A percentile compares a stretch with the other conserved stretches of the same genome.
Conservation (phyloP, 2,113 vertebrate species). For the Baryphthengus martii region DNA sequence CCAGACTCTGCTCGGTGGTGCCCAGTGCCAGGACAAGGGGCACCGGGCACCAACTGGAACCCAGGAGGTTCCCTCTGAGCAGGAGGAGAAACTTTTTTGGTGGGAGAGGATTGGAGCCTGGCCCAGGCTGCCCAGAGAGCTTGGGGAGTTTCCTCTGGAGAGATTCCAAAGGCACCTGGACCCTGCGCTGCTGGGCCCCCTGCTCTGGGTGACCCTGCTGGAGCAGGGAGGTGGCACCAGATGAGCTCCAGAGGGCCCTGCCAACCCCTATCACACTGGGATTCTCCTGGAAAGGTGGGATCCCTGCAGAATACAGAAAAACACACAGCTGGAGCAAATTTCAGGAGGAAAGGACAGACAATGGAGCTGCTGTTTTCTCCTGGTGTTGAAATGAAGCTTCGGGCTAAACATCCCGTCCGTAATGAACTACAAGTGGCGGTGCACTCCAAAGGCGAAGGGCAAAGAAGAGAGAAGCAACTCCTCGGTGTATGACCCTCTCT, state of each 20-base stretch:
- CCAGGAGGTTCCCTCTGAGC: no score
- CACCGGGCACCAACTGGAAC: not conserved
- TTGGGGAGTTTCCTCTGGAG: not conserved
- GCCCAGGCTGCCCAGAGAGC: not conserved
- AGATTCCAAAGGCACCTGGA: no score
- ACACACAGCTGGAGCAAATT: not conserved
- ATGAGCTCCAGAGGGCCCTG: not conserved
- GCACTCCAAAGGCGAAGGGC: conserved; percentile 58
- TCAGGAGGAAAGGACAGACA: not conserved
- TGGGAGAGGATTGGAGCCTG: not conserved
- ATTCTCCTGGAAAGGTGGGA: not conserved
- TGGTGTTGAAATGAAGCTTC: not conserved
- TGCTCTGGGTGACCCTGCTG: not conserved
- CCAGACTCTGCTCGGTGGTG: not conserved
- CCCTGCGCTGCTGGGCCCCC: not conserved
- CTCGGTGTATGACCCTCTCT: conserved; percentile 37
- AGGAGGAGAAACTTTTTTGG: not conserved
- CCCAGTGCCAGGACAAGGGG: not conserved
- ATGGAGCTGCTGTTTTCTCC: not conserved
- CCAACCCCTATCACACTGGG: not conserved
- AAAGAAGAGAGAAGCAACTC: conserved; percentile 48
- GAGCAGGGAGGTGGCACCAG: not conserved
- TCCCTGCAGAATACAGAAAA: not conserved
- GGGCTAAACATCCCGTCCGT: conserved; percentile 8
- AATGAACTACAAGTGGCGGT: conserved; percentile 32